Base-by-base conservation (phyloP, 2,113 vertebrate genomes). In the Brevimyrus niger region DNA sequence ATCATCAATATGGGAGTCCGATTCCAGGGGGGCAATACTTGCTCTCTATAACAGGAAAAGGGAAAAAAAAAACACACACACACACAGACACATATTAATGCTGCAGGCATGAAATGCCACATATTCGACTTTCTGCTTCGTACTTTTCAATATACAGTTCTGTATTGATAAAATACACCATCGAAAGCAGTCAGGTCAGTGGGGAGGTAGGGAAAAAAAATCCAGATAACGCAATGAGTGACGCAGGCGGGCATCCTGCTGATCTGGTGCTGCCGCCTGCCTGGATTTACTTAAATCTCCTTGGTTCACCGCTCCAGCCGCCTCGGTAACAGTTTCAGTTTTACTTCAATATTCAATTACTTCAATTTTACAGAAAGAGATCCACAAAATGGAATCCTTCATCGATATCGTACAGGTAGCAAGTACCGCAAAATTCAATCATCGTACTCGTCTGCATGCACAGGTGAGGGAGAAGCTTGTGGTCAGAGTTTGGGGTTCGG, bases 41-140 rank as follows among this genome's bases (percentile, higher is more conserved):
- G 95, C 94, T 95, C 98, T 99, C 98, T 99, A 94, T 82, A 96
- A 92, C 95, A 88, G 48, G 90, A 42, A 87, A 21, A n/a, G 47
- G 13, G 88, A 13, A 90, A 91, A 53, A 93, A 0, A n/a, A n/a
- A n/a, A n/a, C n/a, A n/a, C n/a, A 90, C 27, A 0, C 31, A 87
- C 58, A 65, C 61, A 69, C n/a, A 13, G n/a, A 48, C 6, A 9
- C 5, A 61, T 9, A 27, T 48, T 27, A 86, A 13, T 27, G 4
- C 23, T 50, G 8, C 23, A 47, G 48, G 23, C 42, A n/a, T 86
- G 83, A 15, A 50, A 86, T 50, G 1, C 23, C 83, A 19, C 38
- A 86, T 15, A 86, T 53, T 27, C 55, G 5, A 53, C 11, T 47
- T 50, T 76, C 35, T 17, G 69, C 69, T 76, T n/a, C 38, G 17